Conservation (phyloP, 1,140 invertebrate species). For the Bombyx mandarina region DNA sequence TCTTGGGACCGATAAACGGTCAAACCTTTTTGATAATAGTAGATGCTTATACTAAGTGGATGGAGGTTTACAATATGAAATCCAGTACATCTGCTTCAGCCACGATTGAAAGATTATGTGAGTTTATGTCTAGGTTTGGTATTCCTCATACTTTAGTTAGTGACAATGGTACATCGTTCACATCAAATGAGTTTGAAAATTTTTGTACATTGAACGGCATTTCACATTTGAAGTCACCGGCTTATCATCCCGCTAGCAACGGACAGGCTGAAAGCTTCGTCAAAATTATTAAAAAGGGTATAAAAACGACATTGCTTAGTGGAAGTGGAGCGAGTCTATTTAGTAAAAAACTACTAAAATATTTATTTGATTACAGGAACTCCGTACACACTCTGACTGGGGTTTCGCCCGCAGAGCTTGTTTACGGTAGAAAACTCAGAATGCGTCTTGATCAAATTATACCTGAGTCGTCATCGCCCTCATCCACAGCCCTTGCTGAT, state of each 20-base stretch:
- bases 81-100: constrained; percentile 6
- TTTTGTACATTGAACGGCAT: constrained; percentile 23
- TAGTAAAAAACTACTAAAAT: too few species aligned
- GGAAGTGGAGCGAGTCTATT: too few species aligned
- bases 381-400: too few species aligned
- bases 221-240: constrained; percentile 7
- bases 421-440: too few species aligned
- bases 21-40: constrained; percentile 15
- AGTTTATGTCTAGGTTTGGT: constrained; percentile 26
- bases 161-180: constrained; percentile 31
- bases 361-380: too few species aligned
- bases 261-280: constrained; percentile 18
- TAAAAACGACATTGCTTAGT: too few species aligned
- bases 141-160: constrained; percentile 22
- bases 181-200: constrained; percentile 22
- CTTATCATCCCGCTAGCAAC: constrained; percentile 14
- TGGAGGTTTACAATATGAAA: constrained; percentile 14
- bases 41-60: constrained; percentile 20
- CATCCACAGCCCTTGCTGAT: too few species aligned
- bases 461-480: too few species aligned
- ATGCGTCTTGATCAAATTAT: too few species aligned
- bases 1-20: too few species aligned
- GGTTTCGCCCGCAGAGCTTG: too few species aligned
- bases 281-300: constrained; percentile 23
- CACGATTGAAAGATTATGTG: constrained; percentile 14